phyloP scores from a whole-genome alignment of 1,140 invertebrate genomes.

The Lordiphosa clarofinis region DNA sequence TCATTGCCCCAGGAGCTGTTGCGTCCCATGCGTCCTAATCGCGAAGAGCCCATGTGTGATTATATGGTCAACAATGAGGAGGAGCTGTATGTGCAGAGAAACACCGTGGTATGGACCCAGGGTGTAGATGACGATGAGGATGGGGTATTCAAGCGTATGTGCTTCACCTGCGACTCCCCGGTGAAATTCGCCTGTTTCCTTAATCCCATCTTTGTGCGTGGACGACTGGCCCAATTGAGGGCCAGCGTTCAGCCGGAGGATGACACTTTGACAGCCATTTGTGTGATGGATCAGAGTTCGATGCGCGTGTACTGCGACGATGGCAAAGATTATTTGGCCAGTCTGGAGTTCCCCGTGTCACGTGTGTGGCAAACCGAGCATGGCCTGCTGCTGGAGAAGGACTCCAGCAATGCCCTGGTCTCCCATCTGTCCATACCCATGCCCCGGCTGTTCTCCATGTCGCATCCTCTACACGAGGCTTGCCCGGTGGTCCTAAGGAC shows the following conservation, averaged over 20 bases:
- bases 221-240: slow-evolving; percentile 66
- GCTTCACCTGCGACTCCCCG: slow-evolving; percentile 89
- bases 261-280: slow-evolving; percentile 61
- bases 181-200: slow-evolving; percentile 90
- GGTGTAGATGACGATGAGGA: slow-evolving; percentile 59
- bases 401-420: slow-evolving; percentile 72
- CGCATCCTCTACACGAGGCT: slow-evolving; percentile 94
- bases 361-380: slow-evolving; percentile 88
- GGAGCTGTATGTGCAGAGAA: slow-evolving; percentile 92
- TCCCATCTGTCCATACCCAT: slow-evolving; percentile 78
- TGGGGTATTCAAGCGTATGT: slow-evolving; percentile 82
- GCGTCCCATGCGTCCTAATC: slow-evolving; percentile 19
- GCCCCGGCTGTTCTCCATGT: slow-evolving; percentile 89
- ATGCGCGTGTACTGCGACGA: slow-evolving; percentile 89
- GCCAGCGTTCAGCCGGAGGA: slow-evolving; percentile 47
- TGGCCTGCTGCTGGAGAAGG: slow-evolving; percentile 88
- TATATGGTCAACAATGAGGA: slow-evolving; percentile 84
- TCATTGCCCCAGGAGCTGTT: slow-evolving; percentile 44
- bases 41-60: slow-evolving; percentile 65
- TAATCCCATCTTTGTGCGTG: slow-evolving; percentile 85
- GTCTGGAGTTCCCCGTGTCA: slow-evolving; percentile 91
- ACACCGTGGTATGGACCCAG: slow-evolving; percentile 89
- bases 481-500: slow-evolving; percentile 88
- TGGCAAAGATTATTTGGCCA: slow-evolving; percentile 90
- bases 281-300: slow-evolving; percentile 83